Evolutionary conservation across 2,888 invertebrate genomes (phyloP).

Genomic region (Agrotis puta): DNA sequence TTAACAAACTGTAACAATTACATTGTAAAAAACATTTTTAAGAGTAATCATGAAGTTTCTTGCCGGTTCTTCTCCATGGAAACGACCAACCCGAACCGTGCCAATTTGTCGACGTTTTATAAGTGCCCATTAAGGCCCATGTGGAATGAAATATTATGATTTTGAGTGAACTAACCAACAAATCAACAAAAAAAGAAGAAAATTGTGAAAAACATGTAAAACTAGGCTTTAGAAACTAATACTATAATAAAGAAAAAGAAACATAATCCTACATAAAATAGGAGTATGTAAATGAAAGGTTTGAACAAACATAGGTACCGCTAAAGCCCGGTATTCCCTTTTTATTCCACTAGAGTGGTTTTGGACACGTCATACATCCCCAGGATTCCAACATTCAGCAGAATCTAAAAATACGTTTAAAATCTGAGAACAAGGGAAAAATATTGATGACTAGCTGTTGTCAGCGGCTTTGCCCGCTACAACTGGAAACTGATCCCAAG

Average conservation of each 20-base stretch:
- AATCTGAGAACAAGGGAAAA: background rate
- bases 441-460: background rate
- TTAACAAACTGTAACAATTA: too few species aligned
- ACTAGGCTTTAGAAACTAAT: constrained; percentile 1
- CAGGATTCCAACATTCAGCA: background rate
- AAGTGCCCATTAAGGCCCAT: too few species aligned
- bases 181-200: too few species aligned
- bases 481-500: too few species aligned
- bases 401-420: constrained; percentile 11
- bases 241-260: background rate
- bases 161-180: too few species aligned
- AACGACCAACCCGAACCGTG: too few species aligned
- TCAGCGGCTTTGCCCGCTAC: too few species aligned
- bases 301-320: constrained; percentile 1
- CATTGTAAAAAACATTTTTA: too few species aligned
- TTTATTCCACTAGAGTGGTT: constrained; percentile 40
- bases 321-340: constrained; percentile 9
- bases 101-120: too few species aligned
- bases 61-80: too few species aligned
- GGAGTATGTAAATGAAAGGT: constrained; percentile 34
- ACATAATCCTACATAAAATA: constrained; percentile 5
- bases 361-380: constrained; percentile 18
- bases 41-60: too few species aligned
- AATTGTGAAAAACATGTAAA: background rate
- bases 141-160: too few species aligned